phyloP scores from a whole-genome alignment of 2,888 invertebrate genomes.

The Hyppa rectilinea region DNA sequence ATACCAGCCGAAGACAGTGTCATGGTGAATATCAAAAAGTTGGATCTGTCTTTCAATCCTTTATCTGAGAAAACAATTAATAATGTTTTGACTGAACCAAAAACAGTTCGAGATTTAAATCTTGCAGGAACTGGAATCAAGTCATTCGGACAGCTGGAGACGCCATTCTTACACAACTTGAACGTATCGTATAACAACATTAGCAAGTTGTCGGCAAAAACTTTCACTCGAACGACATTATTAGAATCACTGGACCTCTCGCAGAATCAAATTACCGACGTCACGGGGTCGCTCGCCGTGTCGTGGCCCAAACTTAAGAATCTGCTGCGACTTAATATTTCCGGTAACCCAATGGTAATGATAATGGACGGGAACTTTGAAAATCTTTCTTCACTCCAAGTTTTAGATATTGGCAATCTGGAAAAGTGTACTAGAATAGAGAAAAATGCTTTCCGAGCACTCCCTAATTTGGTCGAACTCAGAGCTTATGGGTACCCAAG shows the following conservation, averaged over 20 bases:
- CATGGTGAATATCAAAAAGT: constrained; percentile 96
- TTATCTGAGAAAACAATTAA: constrained; percentile 93
- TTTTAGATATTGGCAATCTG: constrained; percentile 92
- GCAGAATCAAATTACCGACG: constrained; percentile 92
- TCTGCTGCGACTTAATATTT: constrained; percentile 94
- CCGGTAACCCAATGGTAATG: constrained; percentile 95
- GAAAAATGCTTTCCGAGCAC: constrained; percentile 94
- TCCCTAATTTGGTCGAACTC: constrained; percentile 93
- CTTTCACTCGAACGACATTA: constrained; percentile 95
- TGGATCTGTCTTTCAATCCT: constrained; percentile 96
- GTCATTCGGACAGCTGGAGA: constrained; percentile 93
- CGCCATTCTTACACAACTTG: constrained; percentile 95
- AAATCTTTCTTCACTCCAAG: constrained; percentile 92
- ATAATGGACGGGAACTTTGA: constrained; percentile 95
- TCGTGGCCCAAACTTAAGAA: constrained; percentile 93
- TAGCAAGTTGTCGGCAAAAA: constrained; percentile 91
- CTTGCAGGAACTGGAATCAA: constrained; percentile 95
- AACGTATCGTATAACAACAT: constrained; percentile 95
- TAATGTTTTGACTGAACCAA: constrained; percentile 96
- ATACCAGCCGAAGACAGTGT: constrained; percentile 96
- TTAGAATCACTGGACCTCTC: constrained; percentile 95
- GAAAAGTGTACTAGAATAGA: constrained; percentile 94
- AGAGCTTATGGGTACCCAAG: constrained; percentile 94
- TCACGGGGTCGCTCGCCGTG: constrained; percentile 91
- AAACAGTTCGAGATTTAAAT: constrained; percentile 95